Evolutionary conservation across 2,888 invertebrate species (phyloP).

Genomic region (Agrotis segetum): DNA sequence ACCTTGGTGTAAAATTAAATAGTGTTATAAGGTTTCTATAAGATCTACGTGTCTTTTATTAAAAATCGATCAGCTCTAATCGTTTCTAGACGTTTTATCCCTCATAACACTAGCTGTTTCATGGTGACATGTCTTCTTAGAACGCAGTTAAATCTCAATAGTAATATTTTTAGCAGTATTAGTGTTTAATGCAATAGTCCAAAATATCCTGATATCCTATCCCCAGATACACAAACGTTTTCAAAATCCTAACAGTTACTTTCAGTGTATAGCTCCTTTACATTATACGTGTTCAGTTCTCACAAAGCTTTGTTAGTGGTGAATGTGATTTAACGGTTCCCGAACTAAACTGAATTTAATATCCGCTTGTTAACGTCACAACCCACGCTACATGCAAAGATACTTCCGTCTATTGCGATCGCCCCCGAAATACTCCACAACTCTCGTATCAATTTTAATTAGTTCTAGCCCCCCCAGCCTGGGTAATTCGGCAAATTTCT

Average conservation of each 20-base stretch:
- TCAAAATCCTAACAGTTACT: constrained; percentile 5
- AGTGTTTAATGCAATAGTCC: not conserved
- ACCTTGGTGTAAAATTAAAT: constrained; percentile 7
- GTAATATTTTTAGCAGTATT: not conserved
- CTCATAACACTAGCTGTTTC: not conserved
- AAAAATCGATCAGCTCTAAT: constrained; percentile 7
- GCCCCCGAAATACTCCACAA: constrained; percentile 49
- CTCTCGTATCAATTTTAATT: constrained; percentile 55
- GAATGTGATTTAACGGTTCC: constrained; percentile 50
- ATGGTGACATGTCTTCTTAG: not conserved
- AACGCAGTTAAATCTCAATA: not conserved
- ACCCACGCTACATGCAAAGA: constrained; percentile 43
- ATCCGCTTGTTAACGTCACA: constrained; percentile 47
- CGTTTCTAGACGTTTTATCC: not conserved
- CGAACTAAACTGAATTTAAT: constrained; percentile 58
- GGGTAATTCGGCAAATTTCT: constrained; percentile 54
- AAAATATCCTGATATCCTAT: not conserved
- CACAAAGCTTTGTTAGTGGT: constrained; percentile 52
- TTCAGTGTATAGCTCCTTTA: constrained; percentile 24
- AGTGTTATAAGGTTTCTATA: constrained; percentile 9
- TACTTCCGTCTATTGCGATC: constrained; percentile 48
- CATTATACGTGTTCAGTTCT: constrained; percentile 32
- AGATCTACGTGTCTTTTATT: constrained; percentile 6
- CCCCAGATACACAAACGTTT: not conserved
- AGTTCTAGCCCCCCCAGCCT: constrained; percentile 38